Base-by-base conservation (phyloP, 2,888 invertebrate species). In the Anticlea derivata region DNA sequence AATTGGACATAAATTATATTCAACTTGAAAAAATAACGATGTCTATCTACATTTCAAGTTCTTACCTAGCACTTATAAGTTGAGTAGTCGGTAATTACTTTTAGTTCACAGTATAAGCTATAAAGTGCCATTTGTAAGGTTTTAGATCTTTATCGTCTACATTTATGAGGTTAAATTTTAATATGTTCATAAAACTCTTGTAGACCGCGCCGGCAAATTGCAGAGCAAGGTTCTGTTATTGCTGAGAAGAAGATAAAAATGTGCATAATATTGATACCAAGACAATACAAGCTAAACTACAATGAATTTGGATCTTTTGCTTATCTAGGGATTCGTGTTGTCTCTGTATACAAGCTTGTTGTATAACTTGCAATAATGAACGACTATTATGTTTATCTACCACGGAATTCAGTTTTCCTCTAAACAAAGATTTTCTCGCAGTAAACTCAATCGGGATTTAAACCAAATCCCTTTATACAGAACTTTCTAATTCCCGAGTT, bases 1-100 rank as follows among this genome's bases (percentile, higher is more conserved):
- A 57, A 52, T 52, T 50, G 47, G 50, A 30, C 31, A 47, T 56
- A 56, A 52, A 52, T 53, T 47, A 44, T 37, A 26, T 43, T 33
- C 5, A 26, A 33, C 12, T 29, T 22, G 11, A 30, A 23, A 40
- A 31, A 40, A 23, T 13, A 13, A 31, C 10, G n/a, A 31, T 10
- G 10, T 22, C 10, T 13, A 23, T 31, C 13, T 13, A 31, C 23
- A 23, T 23, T 31, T 24, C 26, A 11, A 20, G 26, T 27, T 11
- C 17, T 34, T 20, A 20, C 6, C 26, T 34, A 34, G 43, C 8
- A 41, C 26, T 38, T 38, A 37, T 1, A 11, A 23, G 7, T 20
- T 26, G 26, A 31, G 38, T 11, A 38, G 35, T n/a, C n/a, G n/a
- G n/a, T 35, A 47, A 39, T 47, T 39, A 41, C 40, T 34, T 34